Base-by-base conservation (phyloP, 2,113 vertebrate species). In the Aleadryas rufinucha region DNA sequence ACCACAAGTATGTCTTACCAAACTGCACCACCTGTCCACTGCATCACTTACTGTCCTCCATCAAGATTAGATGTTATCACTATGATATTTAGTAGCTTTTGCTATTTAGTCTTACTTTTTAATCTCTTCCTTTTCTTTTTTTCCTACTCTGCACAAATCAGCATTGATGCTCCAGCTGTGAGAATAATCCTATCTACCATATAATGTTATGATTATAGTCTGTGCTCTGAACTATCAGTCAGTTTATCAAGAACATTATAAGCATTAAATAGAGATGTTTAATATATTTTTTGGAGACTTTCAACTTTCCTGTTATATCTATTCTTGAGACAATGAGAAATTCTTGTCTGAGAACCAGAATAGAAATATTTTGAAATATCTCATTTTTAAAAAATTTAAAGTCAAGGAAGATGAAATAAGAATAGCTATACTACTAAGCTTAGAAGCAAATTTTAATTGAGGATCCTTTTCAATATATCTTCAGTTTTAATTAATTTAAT, bases 201-300 rank as follows among this genome's bases (percentile, higher is more conserved):
- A 87, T 33, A 89, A 87, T 45, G 7, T 70, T 91, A 84, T 93
- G 57, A 79, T 96, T 87, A 85, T 74, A 96, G 45, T 52, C 45
- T 95, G 39, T 69, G 21, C 39, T 89, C 66, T 91, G 54, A 94
- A 65, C 63, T 96, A 86, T 91, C 84, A 91, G 70, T 93, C 93
- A 94, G 42, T 7, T 87, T 49, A 66, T 90, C 78, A 80, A 57
- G 47, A 94, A 15, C 23, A 88, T 80, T 76, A 65, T 37, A 91
- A 84, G 61, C 18, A 57, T 91, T 69, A 89, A 82, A 76, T 69
- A 24, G 42, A 69, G 33, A 63, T 53, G 15, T 84, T 84, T 65
- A 71, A 91, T 53, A 24, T 54, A 57, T 31, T 87, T 90, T 87
- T 28, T 42, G 3, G 30, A 82, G n/a, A 59, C 49, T 85, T 95